Conservation (phyloP, 2,888 invertebrate genomes). For the Synanthedon tipuliformis region DNA sequence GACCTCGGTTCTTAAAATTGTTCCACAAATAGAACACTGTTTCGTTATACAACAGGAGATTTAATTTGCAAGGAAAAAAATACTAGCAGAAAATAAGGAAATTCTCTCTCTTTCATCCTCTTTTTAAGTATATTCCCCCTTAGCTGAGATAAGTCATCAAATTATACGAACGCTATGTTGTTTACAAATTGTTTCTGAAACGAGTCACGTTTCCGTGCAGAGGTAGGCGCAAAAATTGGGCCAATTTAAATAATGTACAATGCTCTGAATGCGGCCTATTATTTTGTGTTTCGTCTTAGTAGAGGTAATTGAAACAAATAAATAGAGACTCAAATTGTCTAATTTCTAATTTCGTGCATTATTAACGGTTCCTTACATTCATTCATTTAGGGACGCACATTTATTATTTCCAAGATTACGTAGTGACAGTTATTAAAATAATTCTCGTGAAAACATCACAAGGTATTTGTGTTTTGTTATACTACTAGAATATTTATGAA, state of each 20-base stretch:
- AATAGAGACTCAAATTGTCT: neutral
- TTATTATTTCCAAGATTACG: too few relatives aligned
- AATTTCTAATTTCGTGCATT: neutral
- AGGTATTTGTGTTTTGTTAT: too few relatives aligned
- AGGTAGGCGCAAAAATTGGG: constrained; percentile 33
- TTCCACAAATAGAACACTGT: neutral
- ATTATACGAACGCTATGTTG: constrained; percentile 41
- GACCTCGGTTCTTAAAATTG: neutral
- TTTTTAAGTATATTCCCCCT: constrained; percentile 24
- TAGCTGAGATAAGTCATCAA: constrained; percentile 44
- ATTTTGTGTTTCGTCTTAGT: constrained; percentile 6
- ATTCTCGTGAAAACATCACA: too few relatives aligned
- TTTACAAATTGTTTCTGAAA: constrained; percentile 45
- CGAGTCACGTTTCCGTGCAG: constrained; percentile 37
- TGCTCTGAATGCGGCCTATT: constrained; percentile 11
- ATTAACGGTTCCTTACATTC: neutral
- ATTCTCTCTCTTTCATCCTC: constrained; percentile 26
- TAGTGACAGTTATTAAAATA: too few relatives aligned
- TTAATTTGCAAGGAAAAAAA: constrained; percentile 17
- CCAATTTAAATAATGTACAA: constrained; percentile 36
- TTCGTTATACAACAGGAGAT: constrained; percentile 1
- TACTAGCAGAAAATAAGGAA: constrained; percentile 19
- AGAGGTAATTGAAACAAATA: neutral
- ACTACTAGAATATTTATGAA: too few relatives aligned
- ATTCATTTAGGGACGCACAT: too few relatives aligned